A percentile compares a stretch with the other conserved stretches of the same genome.
Conservation (phyloP, 2,113 vertebrate genomes). For the Taxidea taxus region DNA sequence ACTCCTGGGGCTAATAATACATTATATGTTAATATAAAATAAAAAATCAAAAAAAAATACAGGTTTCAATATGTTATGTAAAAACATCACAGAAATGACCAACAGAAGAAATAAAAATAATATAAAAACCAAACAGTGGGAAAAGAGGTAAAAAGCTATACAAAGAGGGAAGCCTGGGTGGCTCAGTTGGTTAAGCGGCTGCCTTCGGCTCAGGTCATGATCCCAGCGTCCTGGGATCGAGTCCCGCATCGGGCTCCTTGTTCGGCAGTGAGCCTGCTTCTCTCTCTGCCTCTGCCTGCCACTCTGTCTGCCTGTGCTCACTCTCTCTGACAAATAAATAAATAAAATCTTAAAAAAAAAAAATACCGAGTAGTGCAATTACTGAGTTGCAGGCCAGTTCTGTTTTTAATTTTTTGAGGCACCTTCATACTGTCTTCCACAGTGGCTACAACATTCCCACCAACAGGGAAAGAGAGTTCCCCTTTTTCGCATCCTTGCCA, state of each 20-base stretch:
- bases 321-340: too few species aligned
- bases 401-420: background rate
- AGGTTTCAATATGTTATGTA: background rate
- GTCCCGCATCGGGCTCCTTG: too few species aligned
- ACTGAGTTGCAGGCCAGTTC: background rate
- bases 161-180: too few species aligned
- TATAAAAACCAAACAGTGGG: background rate
- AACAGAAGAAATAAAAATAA: background rate
- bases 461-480: background rate
- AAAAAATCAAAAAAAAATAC: background rate
- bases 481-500: background rate
- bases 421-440: background rate
- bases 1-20: too few species aligned
- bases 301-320: too few species aligned
- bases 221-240: too few species aligned
- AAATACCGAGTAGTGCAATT: background rate
- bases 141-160: background rate
- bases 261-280: too few species aligned
- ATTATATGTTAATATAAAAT: too few species aligned
- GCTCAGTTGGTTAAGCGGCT: too few species aligned
- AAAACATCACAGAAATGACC: background rate
- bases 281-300: too few species aligned
- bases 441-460: background rate
- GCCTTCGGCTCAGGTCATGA: too few species aligned
- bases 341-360: too few species aligned